phyloP scores from a whole-genome alignment of 2,113 vertebrate genomes.

The Verasper variegatus region DNA sequence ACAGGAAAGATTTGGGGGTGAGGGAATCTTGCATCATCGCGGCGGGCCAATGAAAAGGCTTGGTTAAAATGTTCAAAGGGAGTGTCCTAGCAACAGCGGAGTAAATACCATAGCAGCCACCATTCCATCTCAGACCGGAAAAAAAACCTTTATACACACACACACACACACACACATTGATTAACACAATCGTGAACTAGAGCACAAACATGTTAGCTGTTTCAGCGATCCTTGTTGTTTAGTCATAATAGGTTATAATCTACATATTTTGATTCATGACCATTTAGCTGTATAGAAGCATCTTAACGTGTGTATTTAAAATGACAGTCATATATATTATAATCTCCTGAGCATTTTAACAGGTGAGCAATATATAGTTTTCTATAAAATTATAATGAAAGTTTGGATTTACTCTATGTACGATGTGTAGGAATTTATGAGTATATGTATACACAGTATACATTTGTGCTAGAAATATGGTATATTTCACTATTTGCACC shows the following conservation, averaged over 20 bases:
- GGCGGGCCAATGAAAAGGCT: slow-evolving; percentile 78
- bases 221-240: slow-evolving; percentile 6
- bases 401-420: too few relatives aligned
- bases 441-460: too few relatives aligned
- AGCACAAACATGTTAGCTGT: slow-evolving; percentile 13
- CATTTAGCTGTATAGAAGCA: neutral
- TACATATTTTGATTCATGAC: slow-evolving; percentile 17
- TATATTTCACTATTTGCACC: too few relatives aligned
- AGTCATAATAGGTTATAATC: slow-evolving; percentile 33
- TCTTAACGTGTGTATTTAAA: neutral
- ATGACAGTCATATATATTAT: neutral
- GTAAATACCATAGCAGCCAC: slow-evolving; percentile 81
- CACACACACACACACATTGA: slow-evolving; percentile 19
- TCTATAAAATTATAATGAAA: too few relatives aligned
- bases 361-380: too few relatives aligned
- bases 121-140: slow-evolving; percentile 61
- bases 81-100: slow-evolving; percentile 88
- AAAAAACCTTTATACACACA: slow-evolving; percentile 7
- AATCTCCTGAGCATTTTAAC: too few relatives aligned
- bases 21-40: slow-evolving; percentile 84
- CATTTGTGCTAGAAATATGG: too few relatives aligned
- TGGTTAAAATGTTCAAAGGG: slow-evolving; percentile 84
- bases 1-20: slow-evolving; percentile 82
- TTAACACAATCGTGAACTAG: slow-evolving; percentile 13
- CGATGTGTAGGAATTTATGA: too few relatives aligned